phyloP scores from a whole-genome alignment of 2,888 invertebrate genomes.

The Tetragonula carbonaria region DNA sequence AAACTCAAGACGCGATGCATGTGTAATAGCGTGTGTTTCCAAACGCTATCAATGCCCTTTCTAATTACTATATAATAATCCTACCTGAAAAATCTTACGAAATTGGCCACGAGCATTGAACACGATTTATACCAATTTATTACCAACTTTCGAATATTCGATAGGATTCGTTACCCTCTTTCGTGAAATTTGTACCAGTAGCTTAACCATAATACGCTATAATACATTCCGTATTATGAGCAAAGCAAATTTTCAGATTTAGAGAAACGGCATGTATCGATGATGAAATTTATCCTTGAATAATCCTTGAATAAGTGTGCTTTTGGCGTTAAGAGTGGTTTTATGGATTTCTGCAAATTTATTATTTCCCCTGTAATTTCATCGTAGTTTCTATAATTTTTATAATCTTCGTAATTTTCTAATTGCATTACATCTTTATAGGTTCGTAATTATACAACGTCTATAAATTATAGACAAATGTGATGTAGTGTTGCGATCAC shows the following conservation, averaged over 20 bases:
- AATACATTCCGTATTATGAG: background rate
- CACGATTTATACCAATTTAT: background rate
- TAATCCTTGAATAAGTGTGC: too few species aligned
- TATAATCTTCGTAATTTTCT: background rate
- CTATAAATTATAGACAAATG: background rate
- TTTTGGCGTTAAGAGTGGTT: background rate
- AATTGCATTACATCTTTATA: background rate
- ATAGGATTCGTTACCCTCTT: background rate
- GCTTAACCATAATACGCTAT: too few species aligned
- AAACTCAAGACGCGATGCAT: background rate
- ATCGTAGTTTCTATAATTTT: background rate
- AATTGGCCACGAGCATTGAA: background rate
- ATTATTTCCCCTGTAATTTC: background rate
- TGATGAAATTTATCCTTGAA: too few species aligned
- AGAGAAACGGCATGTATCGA: too few species aligned
- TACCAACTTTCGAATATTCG: background rate
- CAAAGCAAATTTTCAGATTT: background rate
- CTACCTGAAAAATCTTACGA: background rate
- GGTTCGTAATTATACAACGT: background rate
- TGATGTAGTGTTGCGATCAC: background rate
- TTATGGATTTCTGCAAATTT: background rate
- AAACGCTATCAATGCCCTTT: background rate
- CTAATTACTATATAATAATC: background rate
- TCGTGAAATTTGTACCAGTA: too few species aligned
- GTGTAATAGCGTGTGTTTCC: background rate